Evolutionary conservation across 2,888 invertebrate genomes (phyloP).

Genomic region (Epinotia ramella): DNA sequence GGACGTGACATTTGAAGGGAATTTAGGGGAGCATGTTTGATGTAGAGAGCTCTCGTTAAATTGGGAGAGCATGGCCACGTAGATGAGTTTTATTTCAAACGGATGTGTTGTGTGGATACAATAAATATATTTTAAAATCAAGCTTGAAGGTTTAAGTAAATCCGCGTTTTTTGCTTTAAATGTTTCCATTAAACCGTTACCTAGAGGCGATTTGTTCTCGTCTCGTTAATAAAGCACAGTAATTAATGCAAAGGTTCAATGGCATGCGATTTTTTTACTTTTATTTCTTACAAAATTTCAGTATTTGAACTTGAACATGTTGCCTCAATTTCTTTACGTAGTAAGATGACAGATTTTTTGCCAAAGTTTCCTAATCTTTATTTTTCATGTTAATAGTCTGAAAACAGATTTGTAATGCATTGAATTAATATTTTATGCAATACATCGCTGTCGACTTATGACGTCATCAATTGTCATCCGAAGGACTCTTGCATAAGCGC

Average conservation of each 20-base stretch:
- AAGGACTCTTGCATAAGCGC: too few relatives aligned
- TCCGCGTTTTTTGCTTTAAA: conserved; percentile 30
- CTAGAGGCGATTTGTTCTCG: conserved; percentile 5
- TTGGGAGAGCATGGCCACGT: conserved; percentile 57
- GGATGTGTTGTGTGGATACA: conserved; percentile 56
- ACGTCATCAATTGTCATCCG: too few relatives aligned
- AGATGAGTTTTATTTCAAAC: conserved; percentile 65
- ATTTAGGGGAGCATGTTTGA: conserved; percentile 49
- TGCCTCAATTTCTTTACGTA: too few relatives aligned
- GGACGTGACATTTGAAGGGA: conserved; percentile 47
- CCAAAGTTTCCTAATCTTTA: too few relatives aligned
- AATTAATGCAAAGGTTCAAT: background rate
- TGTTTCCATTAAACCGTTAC: conserved; percentile 44
- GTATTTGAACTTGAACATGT: too few relatives aligned
- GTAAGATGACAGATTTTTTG: too few relatives aligned
- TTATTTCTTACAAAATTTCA: background rate
- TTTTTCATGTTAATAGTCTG: too few relatives aligned
- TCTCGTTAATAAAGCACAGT: conserved; percentile 4
- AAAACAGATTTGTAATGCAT: too few relatives aligned
- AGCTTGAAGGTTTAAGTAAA: conserved; percentile 37
- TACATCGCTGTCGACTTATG: too few relatives aligned
- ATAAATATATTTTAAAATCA: conserved; percentile 50
- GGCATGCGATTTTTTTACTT: background rate
- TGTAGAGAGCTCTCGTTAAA: conserved; percentile 51
- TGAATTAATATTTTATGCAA: too few relatives aligned